Conservation (phyloP, 2,888 invertebrate genomes). For the Galerucella calmariensis region DNA sequence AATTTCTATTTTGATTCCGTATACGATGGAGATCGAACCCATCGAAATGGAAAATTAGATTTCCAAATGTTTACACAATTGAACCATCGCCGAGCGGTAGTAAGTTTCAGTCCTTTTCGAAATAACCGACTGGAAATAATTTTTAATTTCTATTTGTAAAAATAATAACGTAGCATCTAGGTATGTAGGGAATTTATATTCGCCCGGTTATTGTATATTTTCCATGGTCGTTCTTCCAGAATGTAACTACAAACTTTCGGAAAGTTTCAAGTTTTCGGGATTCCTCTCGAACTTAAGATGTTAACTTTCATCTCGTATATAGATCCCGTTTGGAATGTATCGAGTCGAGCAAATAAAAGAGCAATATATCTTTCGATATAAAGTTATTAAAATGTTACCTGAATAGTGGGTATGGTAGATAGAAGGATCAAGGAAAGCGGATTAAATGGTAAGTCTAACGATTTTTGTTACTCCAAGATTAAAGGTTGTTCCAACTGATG, state of each 20-base stretch:
- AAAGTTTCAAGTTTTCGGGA: slow-evolving; percentile 46
- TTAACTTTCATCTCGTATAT: slow-evolving; percentile 46
- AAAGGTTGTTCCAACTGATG: too few species aligned
- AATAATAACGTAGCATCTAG: slow-evolving; percentile 59
- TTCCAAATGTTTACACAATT: slow-evolving; percentile 52
- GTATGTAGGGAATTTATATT: slow-evolving; percentile 62
- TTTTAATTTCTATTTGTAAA: slow-evolving; percentile 64
- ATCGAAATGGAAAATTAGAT: slow-evolving; percentile 50
- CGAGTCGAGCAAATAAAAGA: slow-evolving; percentile 13
- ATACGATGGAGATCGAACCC: slow-evolving; percentile 34
- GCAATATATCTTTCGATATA: slow-evolving; percentile 19
- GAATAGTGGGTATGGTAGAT: neutral
- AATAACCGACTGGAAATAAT: slow-evolving; percentile 60
- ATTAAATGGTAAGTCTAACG: neutral
- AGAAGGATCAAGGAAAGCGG: neutral
- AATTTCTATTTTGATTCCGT: neutral
- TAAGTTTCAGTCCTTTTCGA: slow-evolving; percentile 45
- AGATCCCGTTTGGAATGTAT: slow-evolving; percentile 8
- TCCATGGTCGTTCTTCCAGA: slow-evolving; percentile 62
- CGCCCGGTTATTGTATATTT: slow-evolving; percentile 61
- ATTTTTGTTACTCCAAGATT: neutral
- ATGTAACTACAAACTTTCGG: slow-evolving; percentile 54
- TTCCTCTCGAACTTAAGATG: slow-evolving; percentile 46
- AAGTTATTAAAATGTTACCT: slow-evolving; percentile 14
- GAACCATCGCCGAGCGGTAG: slow-evolving; percentile 37